These are phyloP conservation scores for Echeneis naucrates DNA, from an alignment of 2,797 vertebrate genomes.

Conservation along the genomic window DNA sequence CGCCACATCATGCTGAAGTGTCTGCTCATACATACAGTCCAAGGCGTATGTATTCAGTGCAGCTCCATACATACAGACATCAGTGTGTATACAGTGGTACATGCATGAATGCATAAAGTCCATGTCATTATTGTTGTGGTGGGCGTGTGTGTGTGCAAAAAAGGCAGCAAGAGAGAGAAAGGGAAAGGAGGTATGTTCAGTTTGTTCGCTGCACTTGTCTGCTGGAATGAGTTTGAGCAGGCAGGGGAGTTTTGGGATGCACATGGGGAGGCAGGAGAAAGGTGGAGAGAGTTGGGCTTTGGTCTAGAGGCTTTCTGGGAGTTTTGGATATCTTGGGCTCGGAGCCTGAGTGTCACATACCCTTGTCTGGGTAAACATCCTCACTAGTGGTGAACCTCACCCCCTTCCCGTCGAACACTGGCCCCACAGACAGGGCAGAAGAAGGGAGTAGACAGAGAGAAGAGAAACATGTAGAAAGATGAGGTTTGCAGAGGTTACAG, in stretches of 20 bases:
- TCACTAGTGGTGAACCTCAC: slow-evolving; percentile 99
- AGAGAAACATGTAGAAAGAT: slow-evolving; percentile 73
- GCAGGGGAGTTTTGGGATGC: slow-evolving; percentile 74
- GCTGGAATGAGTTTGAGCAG: slow-evolving; percentile 74
- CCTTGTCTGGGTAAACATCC: slow-evolving; percentile 99
- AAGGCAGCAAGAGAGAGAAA: slow-evolving; percentile 39
- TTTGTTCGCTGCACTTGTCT: slow-evolving; percentile 69
- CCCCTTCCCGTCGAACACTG: slow-evolving; percentile 99
- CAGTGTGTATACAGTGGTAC: slow-evolving; percentile 72
- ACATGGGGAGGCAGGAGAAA: slow-evolving; percentile 61
- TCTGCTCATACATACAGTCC: slow-evolving; percentile 80
- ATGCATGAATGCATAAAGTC: slow-evolving; percentile 80
- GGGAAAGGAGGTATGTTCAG: slow-evolving; percentile 23
- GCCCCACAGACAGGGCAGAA: slow-evolving; percentile 80
- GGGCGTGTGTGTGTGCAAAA: slow-evolving; percentile 36
- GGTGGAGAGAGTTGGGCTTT: slow-evolving; percentile 69
- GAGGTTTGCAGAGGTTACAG: slow-evolving; percentile 61
- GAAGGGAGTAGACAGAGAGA: slow-evolving; percentile 69
- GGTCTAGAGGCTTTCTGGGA: slow-evolving; percentile 64
- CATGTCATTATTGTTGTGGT: slow-evolving; percentile 31
- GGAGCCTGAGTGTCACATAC: slow-evolving; percentile 88
- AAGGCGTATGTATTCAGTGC: slow-evolving; percentile 77
- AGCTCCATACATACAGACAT: slow-evolving; percentile 74
- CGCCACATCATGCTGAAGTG: slow-evolving; percentile 72
- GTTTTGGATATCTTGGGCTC: slow-evolving; percentile 71